Conservation (phyloP, 2,797 vertebrate genomes). For the Rhinogobio ventralis region DNA sequence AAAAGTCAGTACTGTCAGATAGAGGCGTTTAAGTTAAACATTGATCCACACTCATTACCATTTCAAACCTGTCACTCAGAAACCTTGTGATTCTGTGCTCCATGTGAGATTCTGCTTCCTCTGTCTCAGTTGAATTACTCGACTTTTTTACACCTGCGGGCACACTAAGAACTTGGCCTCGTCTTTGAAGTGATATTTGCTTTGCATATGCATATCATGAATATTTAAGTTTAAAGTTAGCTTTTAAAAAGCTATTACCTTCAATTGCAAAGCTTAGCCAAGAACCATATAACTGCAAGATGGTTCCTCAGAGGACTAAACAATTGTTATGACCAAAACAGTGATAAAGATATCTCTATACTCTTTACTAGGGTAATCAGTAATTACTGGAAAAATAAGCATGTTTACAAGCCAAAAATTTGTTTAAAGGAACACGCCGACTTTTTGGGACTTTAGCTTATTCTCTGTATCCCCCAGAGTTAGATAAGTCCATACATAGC, state of each 20-base stretch:
- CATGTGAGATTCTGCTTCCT: neutral
- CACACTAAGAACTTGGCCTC: neutral
- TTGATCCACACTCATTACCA: conserved; percentile 35
- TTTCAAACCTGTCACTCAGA: conserved; percentile 48
- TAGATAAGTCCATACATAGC: no score
- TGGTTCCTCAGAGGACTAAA: neutral
- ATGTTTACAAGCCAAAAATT: neutral
- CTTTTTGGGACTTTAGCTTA: no score
- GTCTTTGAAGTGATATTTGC: conserved; percentile 6
- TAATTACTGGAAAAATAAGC: conserved; percentile 20
- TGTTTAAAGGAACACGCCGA: no score
- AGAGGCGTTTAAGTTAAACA: conserved; percentile 30
- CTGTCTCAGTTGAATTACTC: neutral
- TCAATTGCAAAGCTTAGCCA: neutral
- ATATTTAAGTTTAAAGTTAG: neutral
- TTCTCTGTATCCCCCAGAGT: no score
- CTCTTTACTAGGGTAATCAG: neutral
- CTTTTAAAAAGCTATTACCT: neutral
- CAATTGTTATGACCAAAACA: neutral
- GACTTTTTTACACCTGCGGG: neutral
- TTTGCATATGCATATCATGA: neutral
- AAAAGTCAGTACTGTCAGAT: conserved; percentile 24
- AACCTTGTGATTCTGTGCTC: neutral
- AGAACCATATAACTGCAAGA: neutral
- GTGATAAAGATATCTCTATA: no score